Evolutionary conservation across 2,797 vertebrate species (phyloP), one percentile per base, ranked within the genome.

Genomic region (Champsocephalus gunnari): DNA sequence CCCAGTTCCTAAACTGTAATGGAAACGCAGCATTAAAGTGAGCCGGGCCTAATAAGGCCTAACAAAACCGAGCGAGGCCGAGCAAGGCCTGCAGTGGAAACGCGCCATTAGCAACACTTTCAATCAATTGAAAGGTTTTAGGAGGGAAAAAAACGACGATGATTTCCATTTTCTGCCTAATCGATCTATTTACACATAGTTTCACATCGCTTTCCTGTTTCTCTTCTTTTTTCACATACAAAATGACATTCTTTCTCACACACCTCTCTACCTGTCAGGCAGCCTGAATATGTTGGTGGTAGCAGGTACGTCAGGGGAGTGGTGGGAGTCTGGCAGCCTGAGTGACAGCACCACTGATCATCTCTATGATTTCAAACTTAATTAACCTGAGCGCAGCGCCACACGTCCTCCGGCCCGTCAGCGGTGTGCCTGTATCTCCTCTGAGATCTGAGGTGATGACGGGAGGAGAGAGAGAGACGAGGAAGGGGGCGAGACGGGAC

Each of bases 341-440:
- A 93, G 73, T 92, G 92, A 87, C 92, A 84, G 87, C 83, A 50
- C 71, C 67, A 51, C 89, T 88, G 91, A 94, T 95, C 91, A 93
- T 93, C 87, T 79, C 83, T 59, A 81, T 38, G 89, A 93, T 94
- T 94, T 92, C 88, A 92, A 92, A 94, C 87, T 91, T 94, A 95
- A 95, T 95, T 95, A 94, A 94, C 92, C 90, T 55, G 73, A 81
- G 77, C 83, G 84, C 83, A 48, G 21, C 50, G 71, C 83, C 76
- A 80, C 79, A 60, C 81, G 62, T 84, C 87, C 79, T 86, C 86
- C 17, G 24, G 66, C 74, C 82, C 73, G 50, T 87, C 91, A 86
- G 24, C 82, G 17, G 61, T 74, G 79, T 49, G 71, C 63, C 45
- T n/a, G 70, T 63, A 89, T 92, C 87, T 75, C 77, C 71, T 73